phyloP scores from a whole-genome alignment of 2,888 invertebrate genomes.

The Dynastes tityus region DNA sequence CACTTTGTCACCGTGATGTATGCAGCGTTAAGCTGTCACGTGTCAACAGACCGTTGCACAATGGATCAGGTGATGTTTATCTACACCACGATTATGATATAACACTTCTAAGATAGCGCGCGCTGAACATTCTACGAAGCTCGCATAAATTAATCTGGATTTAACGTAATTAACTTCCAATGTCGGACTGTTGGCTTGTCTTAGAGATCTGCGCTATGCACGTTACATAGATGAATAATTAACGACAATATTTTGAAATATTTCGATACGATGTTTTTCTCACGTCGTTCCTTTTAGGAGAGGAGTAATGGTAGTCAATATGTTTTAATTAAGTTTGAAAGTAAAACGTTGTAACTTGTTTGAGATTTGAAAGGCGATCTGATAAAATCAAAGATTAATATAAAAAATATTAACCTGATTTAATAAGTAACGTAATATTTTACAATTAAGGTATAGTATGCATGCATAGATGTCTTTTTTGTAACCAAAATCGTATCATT shows the following conservation, averaged over 20 bases:
- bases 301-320: no score
- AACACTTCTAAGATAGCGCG: slow-evolving; percentile 44
- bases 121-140: not conserved
- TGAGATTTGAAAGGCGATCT: no score
- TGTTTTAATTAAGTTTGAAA: no score
- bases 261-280: not conserved
- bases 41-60: slow-evolving; percentile 54
- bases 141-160: slow-evolving; percentile 41
- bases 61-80: slow-evolving; percentile 49
- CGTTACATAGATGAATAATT: slow-evolving; percentile 9
- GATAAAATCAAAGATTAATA: no score
- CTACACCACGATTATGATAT: slow-evolving; percentile 50
- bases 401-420: no score
- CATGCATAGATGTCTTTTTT: no score
- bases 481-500: no score
- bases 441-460: no score
- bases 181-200: slow-evolving; percentile 9
- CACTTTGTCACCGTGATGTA: slow-evolving; percentile 56
- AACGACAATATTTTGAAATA: slow-evolving; percentile 22
- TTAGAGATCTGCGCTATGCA: not conserved
- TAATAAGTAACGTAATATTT: no score
- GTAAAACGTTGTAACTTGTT: no score
- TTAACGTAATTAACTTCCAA: slow-evolving; percentile 27
- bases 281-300: no score
- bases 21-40: slow-evolving; percentile 56